Conservation (phyloP, 1,140 invertebrate species). For the Apocrypta bakeri region DNA sequence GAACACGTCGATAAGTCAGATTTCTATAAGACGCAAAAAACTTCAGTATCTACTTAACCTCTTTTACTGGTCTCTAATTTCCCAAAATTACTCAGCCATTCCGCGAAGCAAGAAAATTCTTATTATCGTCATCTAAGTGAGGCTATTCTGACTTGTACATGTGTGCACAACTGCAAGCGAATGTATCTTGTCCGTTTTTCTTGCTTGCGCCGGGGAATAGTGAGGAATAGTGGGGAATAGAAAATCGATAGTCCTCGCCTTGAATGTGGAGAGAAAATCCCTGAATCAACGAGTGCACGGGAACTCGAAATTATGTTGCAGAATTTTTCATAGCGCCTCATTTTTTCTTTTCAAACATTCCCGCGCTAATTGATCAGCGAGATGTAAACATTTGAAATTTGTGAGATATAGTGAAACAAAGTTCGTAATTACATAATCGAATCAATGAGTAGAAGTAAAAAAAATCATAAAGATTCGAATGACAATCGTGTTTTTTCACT, state of each 20-base stretch:
- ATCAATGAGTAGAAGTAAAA: neutral
- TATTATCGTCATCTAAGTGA: neutral
- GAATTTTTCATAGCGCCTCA: neutral
- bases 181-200: slow-evolving; percentile 7
- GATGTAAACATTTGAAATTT: neutral
- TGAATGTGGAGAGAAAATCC: slow-evolving; percentile 23
- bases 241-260: slow-evolving; percentile 37
- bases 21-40: neutral
- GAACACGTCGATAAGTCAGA: neutral
- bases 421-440: neutral
- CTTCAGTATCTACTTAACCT: neutral
- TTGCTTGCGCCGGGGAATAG: neutral
- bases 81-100: neutral
- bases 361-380: neutral
- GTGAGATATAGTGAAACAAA: neutral
- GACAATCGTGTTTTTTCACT: neutral
- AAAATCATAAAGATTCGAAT: neutral
- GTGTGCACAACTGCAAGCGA: neutral
- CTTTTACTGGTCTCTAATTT: neutral
- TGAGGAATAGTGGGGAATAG: too few species aligned
- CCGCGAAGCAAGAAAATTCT: neutral
- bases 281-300: neutral
- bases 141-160: neutral
- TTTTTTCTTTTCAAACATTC: neutral
- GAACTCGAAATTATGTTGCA: neutral